Evolutionary conservation across 2,113 vertebrate species (phyloP).

Genomic region (Salvelinus sp.): DNA sequence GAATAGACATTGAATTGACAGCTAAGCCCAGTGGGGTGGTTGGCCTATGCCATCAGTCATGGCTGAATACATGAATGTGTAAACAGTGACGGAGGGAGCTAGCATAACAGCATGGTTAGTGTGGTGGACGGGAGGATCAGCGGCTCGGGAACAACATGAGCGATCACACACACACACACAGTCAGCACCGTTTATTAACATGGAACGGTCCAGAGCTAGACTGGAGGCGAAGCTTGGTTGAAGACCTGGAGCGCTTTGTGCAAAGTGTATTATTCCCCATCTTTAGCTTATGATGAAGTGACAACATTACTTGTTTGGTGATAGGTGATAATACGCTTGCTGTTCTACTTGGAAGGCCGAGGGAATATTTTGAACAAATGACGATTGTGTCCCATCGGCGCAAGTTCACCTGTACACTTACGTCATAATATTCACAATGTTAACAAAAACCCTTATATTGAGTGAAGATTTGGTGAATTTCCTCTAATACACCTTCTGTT

Average conservation of each 20-base stretch:
- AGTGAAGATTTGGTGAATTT: too few species aligned
- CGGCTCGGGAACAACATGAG: constrained; percentile 6
- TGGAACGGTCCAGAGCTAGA: constrained; percentile 9
- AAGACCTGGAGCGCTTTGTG: constrained; percentile 23
- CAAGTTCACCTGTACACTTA: background rate
- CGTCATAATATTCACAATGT: too few species aligned
- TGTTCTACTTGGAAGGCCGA: constrained; percentile 15
- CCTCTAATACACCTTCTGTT: too few species aligned
- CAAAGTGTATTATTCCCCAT: background rate
- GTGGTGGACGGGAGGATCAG: background rate
- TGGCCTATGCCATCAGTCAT: constrained; percentile 49
- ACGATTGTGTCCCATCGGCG: background rate
- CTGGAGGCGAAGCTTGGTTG: constrained; percentile 15
- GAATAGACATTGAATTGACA: too few species aligned
- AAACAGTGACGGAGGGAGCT: constrained; percentile 47
- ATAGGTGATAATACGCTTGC: constrained; percentile 12
- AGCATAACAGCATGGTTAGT: background rate
- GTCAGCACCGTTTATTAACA: constrained; percentile 15
- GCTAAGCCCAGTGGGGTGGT: constrained; percentile 8
- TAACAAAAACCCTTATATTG: too few species aligned
- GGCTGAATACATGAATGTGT: constrained; percentile 61
- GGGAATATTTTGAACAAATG: background rate
- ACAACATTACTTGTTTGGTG: constrained; percentile 11
- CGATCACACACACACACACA: constrained; percentile 7
- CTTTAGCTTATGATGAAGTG: constrained; percentile 27